Evolutionary conservation across 2,888 invertebrate genomes (phyloP), one percentile per base, ranked within the genome.

Genomic region (Shargacucullia verbasci): DNA sequence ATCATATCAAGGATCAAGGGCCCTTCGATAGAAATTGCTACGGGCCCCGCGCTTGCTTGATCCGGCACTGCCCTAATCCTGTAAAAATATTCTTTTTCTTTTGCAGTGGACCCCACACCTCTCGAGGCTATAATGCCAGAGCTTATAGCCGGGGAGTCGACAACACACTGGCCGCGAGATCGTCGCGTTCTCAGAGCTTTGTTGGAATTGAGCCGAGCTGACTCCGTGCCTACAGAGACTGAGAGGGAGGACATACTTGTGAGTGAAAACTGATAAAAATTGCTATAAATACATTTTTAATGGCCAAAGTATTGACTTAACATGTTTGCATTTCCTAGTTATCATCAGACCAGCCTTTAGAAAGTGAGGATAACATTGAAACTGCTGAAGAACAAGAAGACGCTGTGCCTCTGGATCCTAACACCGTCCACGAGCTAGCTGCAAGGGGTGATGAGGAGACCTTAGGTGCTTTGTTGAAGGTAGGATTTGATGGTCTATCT

Each of bases 401-500:
- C 2, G 68, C 78, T 0, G 68, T 77, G 1, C 69, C 82, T 0
- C 35, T 87, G 20, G 92, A 90, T 48, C 95, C 97, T 35, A 96
- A 96, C 0, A 91, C 96, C 0, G 95, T 98, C 27, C 97, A 97
- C 83, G 97, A 96, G 46, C 92, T 98, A 29, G 96, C 97, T 7
- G 95, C 96, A 55, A 96, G 96, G 79, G 97, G 97, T 0, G 97
- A 97, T 70, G 95, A 96, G 33, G 95, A 95, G 41, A 87, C 96
- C 0, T 88, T 97, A 12, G 94, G 95, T 59, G 90, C 95, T 25
- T 93, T 96, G 1, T 81, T 97, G 20, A 95, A 96, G 82, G 96
- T 94, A 74, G 80, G 31, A 1, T 4, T 20, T 20, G 4, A 2
- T 20, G 4, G 4, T 20, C 20, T 20, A 20, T 2, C 2, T 20